A percentile compares a stretch with the other conserved stretches of the same genome.
Evolutionary conservation across 2,888 invertebrate genomes (phyloP).

Genomic region (Parnassius apollo): DNA sequence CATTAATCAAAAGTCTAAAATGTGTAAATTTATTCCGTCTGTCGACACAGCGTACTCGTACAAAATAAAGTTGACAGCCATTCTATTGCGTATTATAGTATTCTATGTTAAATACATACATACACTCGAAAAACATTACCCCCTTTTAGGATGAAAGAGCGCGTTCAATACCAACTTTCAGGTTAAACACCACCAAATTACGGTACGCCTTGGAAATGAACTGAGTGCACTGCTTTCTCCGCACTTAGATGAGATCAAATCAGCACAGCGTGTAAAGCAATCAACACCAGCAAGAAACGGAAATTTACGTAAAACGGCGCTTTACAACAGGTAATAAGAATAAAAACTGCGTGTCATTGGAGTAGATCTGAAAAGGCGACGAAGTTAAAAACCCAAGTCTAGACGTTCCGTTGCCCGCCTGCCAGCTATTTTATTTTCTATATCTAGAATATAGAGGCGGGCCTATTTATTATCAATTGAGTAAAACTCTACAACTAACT

Average conservation of each 20-base stretch:
- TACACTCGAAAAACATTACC: too few relatives aligned
- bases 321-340: constrained; percentile 36
- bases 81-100: too few relatives aligned
- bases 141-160: constrained; percentile 5
- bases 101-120: too few relatives aligned
- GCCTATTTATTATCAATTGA: constrained; percentile 6
- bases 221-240: constrained; percentile 54
- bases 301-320: constrained; percentile 21
- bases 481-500: too few relatives aligned
- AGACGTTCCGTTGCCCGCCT: constrained; percentile 48
- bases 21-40: too few relatives aligned
- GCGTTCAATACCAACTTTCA: constrained; percentile 25
- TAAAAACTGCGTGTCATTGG: constrained; percentile 29
- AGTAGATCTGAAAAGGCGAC: not conserved
- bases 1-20: too few relatives aligned
- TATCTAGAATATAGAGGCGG: constrained; percentile 27
- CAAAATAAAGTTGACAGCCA: too few relatives aligned
- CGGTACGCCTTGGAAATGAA: constrained; percentile 41
- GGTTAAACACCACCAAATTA: constrained; percentile 33
- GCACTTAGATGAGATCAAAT: constrained; percentile 59
- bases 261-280: constrained; percentile 55
- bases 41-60: too few relatives aligned
- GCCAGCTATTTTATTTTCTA: constrained; percentile 36
- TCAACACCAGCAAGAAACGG: constrained; percentile 39
- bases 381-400: constrained; percentile 33